Conservation (phyloP, 2,888 invertebrate genomes). For the Alentia gelatinosa region DNA sequence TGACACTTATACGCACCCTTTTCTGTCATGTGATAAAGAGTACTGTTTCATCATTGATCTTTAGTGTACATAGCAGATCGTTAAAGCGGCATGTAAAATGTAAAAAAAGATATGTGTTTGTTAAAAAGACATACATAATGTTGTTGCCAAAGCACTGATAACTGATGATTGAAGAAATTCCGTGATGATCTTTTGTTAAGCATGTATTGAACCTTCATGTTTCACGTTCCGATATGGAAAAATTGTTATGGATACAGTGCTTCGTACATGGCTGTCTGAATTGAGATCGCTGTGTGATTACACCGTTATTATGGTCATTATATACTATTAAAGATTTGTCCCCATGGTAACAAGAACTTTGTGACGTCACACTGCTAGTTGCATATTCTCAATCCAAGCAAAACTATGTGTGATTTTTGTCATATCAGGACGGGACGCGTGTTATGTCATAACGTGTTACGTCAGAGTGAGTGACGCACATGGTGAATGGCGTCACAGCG, state of each 20-base stretch:
- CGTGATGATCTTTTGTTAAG: neutral
- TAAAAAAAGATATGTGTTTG: neutral
- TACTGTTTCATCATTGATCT: neutral
- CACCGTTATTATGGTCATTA: neutral
- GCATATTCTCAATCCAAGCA: neutral
- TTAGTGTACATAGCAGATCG: neutral
- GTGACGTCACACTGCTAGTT: neutral
- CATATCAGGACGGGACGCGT: neutral
- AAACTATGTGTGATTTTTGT: conserved; percentile 28
- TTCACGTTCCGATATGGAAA: too few relatives aligned
- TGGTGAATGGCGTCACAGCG: conserved; percentile 1
- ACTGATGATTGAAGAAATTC: neutral
- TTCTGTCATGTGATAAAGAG: neutral
- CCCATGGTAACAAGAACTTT: neutral
- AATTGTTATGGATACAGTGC: too few relatives aligned
- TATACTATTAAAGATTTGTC: neutral
- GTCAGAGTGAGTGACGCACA: neutral
- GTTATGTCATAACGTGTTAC: neutral
- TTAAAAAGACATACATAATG: neutral
- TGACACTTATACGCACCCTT: neutral
- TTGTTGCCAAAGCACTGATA: conserved; percentile 36
- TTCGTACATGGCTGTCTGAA: neutral
- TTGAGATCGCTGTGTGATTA: neutral
- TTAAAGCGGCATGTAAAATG: neutral
- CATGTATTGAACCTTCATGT: too few relatives aligned